Conservation (phyloP, 2,797 vertebrate species). For the Acridotheres tristis region DNA sequence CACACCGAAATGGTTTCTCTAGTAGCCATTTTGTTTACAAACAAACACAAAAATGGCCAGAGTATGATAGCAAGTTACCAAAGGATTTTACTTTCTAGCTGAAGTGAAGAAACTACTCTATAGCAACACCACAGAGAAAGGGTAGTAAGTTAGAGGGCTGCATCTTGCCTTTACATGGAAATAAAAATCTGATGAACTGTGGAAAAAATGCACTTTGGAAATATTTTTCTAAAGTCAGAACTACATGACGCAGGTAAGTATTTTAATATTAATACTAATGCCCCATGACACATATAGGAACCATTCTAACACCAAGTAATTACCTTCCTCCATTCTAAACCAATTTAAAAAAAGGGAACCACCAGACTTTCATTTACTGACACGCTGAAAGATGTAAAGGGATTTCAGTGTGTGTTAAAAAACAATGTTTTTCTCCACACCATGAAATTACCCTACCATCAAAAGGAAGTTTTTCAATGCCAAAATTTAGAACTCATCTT, state of each 20-base stretch:
- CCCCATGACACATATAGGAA: neutral
- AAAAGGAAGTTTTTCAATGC: neutral
- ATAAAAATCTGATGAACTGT: neutral
- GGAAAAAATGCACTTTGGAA: neutral
- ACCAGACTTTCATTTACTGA: neutral
- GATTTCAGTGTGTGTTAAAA: neutral
- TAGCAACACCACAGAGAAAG: neutral
- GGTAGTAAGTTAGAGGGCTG: neutral
- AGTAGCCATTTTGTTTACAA: neutral
- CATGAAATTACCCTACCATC: neutral
- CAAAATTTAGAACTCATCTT: neutral
- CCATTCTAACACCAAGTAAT: neutral
- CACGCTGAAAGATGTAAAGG: accelerated
- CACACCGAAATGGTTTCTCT: neutral
- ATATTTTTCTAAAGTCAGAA: neutral
- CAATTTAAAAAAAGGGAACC: neutral
- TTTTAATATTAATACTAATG: neutral
- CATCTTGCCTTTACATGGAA: neutral
- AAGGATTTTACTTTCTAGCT: neutral
- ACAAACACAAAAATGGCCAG: neutral
- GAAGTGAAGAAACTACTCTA: neutral
- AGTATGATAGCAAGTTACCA: neutral
- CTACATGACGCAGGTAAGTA: neutral
- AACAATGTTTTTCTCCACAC: neutral
- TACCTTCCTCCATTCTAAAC: neutral